A percentile compares a stretch with the other conserved stretches of the same genome.
Evolutionary conservation across 2,888 invertebrate species (phyloP).

Genomic region (Platycheirus rosarum): DNA sequence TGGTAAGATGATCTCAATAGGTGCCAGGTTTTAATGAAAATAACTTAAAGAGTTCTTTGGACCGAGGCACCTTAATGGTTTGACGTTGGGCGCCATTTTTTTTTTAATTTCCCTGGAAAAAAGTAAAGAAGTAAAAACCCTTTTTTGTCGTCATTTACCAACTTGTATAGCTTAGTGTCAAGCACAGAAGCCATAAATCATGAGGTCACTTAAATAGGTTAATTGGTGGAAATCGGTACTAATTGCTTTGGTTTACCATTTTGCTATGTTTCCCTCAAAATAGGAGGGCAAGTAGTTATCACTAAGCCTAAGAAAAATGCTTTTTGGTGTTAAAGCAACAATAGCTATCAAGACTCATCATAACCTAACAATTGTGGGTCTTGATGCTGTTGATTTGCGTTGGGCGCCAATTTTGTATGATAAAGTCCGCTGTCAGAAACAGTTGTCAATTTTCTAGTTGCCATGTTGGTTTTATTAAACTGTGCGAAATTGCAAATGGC

Average conservation of each 20-base stretch:
- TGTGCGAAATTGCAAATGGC: too few species aligned
- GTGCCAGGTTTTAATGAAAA: constrained; percentile 29
- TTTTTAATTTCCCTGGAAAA: too few species aligned
- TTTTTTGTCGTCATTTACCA: neutral
- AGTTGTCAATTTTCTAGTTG: too few species aligned
- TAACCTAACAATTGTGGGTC: too few species aligned
- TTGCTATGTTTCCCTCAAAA: neutral
- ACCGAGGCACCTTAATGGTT: neutral
- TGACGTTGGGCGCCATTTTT: constrained; percentile 25
- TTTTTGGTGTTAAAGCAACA: too few species aligned
- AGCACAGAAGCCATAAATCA: constrained; percentile 15
- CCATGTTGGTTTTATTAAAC: too few species aligned
- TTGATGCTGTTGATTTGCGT: too few species aligned
- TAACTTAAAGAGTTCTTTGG: constrained; percentile 7
- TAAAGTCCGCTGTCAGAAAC: too few species aligned
- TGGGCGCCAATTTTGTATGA: too few species aligned
- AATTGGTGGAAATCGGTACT: constrained; percentile 1
- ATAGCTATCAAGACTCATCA: too few species aligned
- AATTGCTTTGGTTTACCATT: constrained; percentile 4
- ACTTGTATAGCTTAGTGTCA: constrained; percentile 11
- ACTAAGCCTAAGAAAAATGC: neutral
- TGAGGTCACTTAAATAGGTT: constrained; percentile 6
- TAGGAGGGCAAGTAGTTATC: neutral
- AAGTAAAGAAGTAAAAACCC: neutral
- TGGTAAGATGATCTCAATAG: constrained; percentile 2